Evolutionary conservation across 2,113 vertebrate genomes (phyloP), one percentile per base, ranked within the genome.

Genomic region (Ursus arctos): DNA sequence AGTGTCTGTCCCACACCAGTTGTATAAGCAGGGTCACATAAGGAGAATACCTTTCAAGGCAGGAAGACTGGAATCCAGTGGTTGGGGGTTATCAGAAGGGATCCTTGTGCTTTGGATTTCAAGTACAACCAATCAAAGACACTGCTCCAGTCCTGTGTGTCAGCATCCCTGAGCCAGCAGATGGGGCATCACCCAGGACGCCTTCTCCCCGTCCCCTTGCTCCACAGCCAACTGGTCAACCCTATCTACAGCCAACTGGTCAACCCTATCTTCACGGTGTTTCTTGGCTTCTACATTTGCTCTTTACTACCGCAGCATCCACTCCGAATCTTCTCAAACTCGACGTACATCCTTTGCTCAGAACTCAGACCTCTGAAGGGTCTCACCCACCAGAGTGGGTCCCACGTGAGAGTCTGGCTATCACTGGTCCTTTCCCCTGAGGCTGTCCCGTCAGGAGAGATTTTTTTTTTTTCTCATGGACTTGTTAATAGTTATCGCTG

Each of bases 401-500:
- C 88, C 53, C 31, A 57, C 47, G 24, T 47, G 43, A 82, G 57
- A 24, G 16, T 28, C 49, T 69, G 51, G 8, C 51, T 2, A 8
- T 43, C 57, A 13, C 33, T 24, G 61, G 21, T 49, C 63, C 67
- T 92, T 69, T 77, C 43, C 12, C 21, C 40, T 0, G 6, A 36
- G n/a, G 11, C 36, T 65, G 47, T 22, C 12, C 63, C 9, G 33
- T 65, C 72, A 55, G 87, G 81, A 94, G 36, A 22, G 24, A 6
- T 7, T 4, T 21, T 10, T 0, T 36, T 36, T 10, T 6, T 0
- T 22, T 3, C n/a, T 47, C n/a, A 4, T 2, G 18, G 26, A 24
- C 31, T 71, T 69, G 26, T 71, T 6, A 43, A 40, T 21, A 47
- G 24, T 76, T 47, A 15, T 2, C 4, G 72, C 40, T 76, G 4